Evolutionary conservation across 2,888 invertebrate genomes (phyloP), one percentile per base, ranked within the genome.

Genomic region (Nudaria mundana): DNA sequence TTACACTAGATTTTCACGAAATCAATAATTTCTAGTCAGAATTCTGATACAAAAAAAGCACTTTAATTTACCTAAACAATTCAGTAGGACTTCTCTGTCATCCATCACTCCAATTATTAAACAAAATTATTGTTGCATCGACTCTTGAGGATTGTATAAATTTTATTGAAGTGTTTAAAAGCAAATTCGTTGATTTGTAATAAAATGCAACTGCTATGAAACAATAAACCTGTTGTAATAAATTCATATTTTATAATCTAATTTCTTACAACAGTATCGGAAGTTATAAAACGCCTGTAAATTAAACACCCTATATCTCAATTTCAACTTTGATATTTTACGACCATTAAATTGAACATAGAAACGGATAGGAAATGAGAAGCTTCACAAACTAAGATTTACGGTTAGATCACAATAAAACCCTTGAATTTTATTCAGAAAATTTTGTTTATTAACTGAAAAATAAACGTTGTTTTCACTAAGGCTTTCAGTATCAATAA

Each of bases 291-390:
- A 55, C 13, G 11, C 15, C 28, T 30, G 32, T 47, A 43, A 56
- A 55, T 54, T 44, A 48, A 30, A 42, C 40, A 20, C 41, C 60
- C 43, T 44, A 25, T 44, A 48, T 43, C 52, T 40, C 43, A 49
- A 59, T 47, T 49, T 44, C 4, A 42, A 56, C 38, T 49, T 34
- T 32, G 33, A 34, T 39, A 29, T 44, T 57, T 57, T 59, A 59
- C 36, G 60, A 59, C 50, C 45, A 0, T 49, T 45, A 52, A 49
- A 59, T 59, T 59, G 40, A 47, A 59, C 43, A 49, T 25, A 36
- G 37, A 23, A 44, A 38, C 30, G 33, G 30, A 38, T 47, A 52
- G 49, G 50, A 49, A 57, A 49, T 48, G 32, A 56, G 13, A 39
- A 41, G 14, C 8, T 3, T 26, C n/a, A 56, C 69, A 56, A 65